Conservation (phyloP, 2,797 vertebrate genomes). For the Poecile montanus region DNA sequence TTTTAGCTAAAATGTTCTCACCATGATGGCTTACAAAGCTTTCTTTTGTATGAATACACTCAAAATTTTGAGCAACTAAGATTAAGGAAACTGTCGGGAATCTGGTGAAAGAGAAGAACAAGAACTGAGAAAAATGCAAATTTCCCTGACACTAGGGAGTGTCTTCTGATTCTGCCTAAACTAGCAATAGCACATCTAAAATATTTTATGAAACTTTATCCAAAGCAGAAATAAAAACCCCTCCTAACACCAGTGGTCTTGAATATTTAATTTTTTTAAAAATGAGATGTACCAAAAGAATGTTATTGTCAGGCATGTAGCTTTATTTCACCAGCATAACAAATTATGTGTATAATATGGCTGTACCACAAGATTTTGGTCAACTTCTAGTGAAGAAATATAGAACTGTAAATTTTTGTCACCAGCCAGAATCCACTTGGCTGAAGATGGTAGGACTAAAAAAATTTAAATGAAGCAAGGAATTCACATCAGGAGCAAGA, state of each 20-base stretch:
- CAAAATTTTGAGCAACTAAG: neutral
- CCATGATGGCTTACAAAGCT: neutral
- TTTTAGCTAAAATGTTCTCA: neutral
- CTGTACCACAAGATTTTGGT: neutral
- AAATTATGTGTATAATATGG: neutral
- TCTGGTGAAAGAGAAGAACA: neutral
- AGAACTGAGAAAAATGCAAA: neutral
- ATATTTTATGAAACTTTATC: neutral
- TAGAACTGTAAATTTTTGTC: neutral
- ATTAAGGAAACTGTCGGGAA: neutral
- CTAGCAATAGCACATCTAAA: neutral
- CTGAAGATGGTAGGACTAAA: neutral
- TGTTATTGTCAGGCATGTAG: accelerated
- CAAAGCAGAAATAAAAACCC: neutral
- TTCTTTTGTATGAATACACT: neutral
- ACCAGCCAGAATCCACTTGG: neutral
- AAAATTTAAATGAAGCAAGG: neutral
- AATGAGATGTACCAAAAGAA: neutral
- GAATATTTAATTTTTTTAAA: neutral
- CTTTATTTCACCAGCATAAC: neutral
- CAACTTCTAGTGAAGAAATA: neutral
- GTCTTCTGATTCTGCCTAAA: neutral
- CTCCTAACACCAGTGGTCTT: neutral
- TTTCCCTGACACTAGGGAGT: neutral
- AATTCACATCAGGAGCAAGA: neutral